Evolutionary conservation across 2,797 vertebrate genomes (phyloP).

Genomic region (Neosilurus mollespiculum): DNA sequence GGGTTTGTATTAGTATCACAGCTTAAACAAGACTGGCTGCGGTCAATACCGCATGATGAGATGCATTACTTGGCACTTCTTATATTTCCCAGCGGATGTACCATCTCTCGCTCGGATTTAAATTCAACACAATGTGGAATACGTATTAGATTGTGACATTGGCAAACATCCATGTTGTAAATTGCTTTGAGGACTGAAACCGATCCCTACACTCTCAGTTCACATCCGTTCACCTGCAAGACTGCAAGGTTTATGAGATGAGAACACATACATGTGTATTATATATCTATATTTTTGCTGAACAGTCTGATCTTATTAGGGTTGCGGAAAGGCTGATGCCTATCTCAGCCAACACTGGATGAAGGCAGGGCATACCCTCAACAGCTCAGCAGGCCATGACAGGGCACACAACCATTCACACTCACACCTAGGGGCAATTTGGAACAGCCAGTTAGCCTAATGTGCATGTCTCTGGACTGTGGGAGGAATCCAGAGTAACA

Average conservation of each 20-base stretch:
- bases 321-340: no score
- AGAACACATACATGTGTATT: neutral
- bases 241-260: neutral
- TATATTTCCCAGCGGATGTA: neutral
- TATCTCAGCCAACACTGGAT: no score
- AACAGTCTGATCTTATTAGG: no score
- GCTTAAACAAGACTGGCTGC: neutral
- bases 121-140: neutral
- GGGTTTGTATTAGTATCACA: conserved; percentile 7
- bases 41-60: conserved; percentile 14
- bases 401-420: no score
- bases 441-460: no score
- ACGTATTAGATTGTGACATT: conserved; percentile 10
- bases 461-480: no score
- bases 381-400: no score
- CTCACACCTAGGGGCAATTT: no score
- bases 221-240: neutral
- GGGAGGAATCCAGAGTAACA: no score
- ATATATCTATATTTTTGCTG: no score
- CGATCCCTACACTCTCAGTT: no score
- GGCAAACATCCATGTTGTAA: conserved; percentile 29
- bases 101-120: neutral
- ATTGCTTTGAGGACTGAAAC: conserved; percentile 16
- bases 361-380: no score
- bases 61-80: conserved; percentile 11